phyloP scores from a whole-genome alignment of 1,140 invertebrate genomes.

The Drosophila virilis region DNA sequence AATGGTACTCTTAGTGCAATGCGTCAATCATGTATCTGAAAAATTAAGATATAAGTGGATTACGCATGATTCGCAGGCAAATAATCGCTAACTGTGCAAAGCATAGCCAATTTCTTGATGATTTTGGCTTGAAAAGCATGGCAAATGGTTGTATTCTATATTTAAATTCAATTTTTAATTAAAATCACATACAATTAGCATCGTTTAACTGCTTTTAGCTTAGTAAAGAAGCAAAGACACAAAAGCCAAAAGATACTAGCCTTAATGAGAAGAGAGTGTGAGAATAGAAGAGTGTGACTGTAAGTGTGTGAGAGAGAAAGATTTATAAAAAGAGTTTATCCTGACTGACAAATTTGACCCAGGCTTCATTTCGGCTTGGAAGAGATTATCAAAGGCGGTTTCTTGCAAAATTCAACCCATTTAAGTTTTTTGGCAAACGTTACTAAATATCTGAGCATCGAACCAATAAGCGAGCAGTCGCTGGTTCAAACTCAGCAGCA shows the following conservation, averaged over 20 bases:
- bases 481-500: too few species aligned
- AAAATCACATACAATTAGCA: background rate
- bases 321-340: too few species aligned
- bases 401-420: too few species aligned
- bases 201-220: background rate
- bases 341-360: too few species aligned
- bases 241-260: background rate
- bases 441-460: too few species aligned
- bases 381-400: too few species aligned
- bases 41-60: conserved; percentile 12
- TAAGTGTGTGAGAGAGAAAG: too few species aligned
- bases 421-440: too few species aligned
- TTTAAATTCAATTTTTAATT: conserved; percentile 12
- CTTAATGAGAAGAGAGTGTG: too few species aligned
- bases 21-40: conserved; percentile 20
- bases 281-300: too few species aligned
- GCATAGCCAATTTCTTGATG: conserved; percentile 18
- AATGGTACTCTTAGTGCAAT: conserved; percentile 37
- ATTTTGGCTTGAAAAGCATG: conserved; percentile 13
- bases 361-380: too few species aligned
- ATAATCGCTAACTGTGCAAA: conserved; percentile 18
- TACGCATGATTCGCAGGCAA: conserved; percentile 33
- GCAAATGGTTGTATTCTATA: background rate
- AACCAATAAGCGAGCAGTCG: too few species aligned
- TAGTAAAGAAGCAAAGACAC: background rate